Evolutionary conservation across 2,797 vertebrate genomes (phyloP).

Genomic region (Sebastes dallii): DNA sequence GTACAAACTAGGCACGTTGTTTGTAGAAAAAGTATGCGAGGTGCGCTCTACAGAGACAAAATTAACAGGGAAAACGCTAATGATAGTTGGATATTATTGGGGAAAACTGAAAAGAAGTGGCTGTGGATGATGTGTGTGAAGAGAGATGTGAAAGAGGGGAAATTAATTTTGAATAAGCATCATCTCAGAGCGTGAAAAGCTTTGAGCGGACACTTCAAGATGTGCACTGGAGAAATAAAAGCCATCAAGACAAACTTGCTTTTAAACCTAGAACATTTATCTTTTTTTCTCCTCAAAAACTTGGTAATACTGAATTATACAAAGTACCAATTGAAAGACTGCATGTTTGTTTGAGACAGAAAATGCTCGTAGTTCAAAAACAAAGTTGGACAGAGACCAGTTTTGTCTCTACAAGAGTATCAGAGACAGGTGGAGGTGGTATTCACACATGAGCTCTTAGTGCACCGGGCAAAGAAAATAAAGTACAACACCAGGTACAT

Average conservation of each 20-base stretch:
- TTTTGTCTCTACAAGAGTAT: constrained; percentile 17
- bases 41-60: constrained; percentile 27
- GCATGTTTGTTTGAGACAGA: constrained; percentile 49
- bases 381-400: constrained; percentile 30
- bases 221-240: constrained; percentile 41
- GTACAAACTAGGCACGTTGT: constrained; percentile 74
- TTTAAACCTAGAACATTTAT: constrained; percentile 64
- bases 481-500: constrained; percentile 33
- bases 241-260: constrained; percentile 39
- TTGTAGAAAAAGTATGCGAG: constrained; percentile 65
- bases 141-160: background rate
- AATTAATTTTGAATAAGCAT: background rate
- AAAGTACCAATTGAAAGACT: constrained; percentile 62
- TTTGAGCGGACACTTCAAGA: background rate
- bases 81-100: background rate
- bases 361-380: constrained; percentile 59
- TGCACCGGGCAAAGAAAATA: constrained; percentile 15
- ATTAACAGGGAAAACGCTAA: constrained; percentile 8
- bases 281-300: constrained; percentile 57
- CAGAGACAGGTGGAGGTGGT: constrained; percentile 18
- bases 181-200: background rate
- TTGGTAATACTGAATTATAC: constrained; percentile 59
- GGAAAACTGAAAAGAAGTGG: background rate
- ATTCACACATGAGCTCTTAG: constrained; percentile 24
- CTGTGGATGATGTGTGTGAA: background rate